These are phyloP conservation scores for Balaeniceps rex DNA, from an alignment of 2,113 vertebrate species.

Conservation along the genomic window DNA sequence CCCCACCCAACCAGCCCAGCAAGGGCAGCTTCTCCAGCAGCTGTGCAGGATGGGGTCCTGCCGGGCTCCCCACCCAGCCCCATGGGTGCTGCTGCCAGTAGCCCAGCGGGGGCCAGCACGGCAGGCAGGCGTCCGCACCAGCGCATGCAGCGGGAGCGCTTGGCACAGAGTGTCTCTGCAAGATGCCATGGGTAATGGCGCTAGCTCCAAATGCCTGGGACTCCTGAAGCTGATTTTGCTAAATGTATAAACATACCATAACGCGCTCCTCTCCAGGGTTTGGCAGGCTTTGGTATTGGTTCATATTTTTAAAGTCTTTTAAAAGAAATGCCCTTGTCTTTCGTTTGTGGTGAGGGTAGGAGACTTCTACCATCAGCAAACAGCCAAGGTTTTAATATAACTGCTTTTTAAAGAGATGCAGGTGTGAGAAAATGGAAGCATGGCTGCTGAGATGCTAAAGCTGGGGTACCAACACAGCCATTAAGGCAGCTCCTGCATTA, in stretches of 20 bases:
- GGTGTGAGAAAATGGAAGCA: background rate
- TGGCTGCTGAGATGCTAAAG: background rate
- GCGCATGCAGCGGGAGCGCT: rapidly evolving
- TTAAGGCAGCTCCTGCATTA: background rate
- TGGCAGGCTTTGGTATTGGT: background rate
- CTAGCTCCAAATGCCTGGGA: background rate
- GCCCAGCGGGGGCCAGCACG: rapidly evolving
- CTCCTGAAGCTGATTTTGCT: background rate
- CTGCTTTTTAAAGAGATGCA: background rate
- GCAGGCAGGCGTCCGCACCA: rapidly evolving
- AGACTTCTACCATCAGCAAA: background rate
- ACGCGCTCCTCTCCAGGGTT: rapidly evolving
- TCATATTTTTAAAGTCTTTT: background rate
- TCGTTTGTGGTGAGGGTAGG: background rate
- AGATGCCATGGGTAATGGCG: background rate
- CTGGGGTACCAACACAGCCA: background rate
- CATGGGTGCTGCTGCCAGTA: rapidly evolving
- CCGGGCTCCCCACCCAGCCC: background rate
- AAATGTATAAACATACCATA: background rate
- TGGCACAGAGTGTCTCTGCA: background rate
- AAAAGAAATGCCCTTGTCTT: background rate
- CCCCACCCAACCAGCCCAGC: background rate
- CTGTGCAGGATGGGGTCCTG: background rate
- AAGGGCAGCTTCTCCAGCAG: background rate
- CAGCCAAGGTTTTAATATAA: background rate